Evolutionary conservation across 2,797 vertebrate genomes (phyloP), one percentile per base, ranked within the genome.

Genomic region (Nannoperca obscura): DNA sequence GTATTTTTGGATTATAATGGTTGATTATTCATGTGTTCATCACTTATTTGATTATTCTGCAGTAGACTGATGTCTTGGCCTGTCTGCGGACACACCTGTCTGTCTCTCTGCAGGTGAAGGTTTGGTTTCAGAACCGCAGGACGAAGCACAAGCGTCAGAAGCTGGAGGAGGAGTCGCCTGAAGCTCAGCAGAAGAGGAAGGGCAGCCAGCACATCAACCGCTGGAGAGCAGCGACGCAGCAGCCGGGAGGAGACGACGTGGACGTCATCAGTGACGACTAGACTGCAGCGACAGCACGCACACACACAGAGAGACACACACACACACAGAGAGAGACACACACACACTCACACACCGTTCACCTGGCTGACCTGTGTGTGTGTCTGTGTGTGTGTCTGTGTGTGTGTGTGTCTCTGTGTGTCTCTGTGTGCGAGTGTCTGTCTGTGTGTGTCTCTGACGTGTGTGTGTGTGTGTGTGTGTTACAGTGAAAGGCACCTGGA

Each of bases 101-200:
- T 13, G 2, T 40, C 38, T 72, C 11, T 54, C 2, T 34, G 30
- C 80, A 96, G 95, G 95, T 96, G 68, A 96, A 96, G 81, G 95
- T 96, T 0, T 96, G 95, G 95, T 96, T 96, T 68, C 96, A 96
- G 93, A 96, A 96, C 89, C 93, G 95, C 71, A 74, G 94, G 89
- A 96, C 96, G n/a, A 97, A 97, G 72, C 95, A 97, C 94, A 96
- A 97, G 84, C 92, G 96, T 14, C 96, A 97, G 90, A 97, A 97
- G 91, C 64, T 97, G 92, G 96, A 97, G 87, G 96, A 97, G n/a
- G 96, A 96, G 80, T 93, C 95, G 9, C 96, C 96, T 0, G 96
- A 96, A 8, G 90, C 94, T 1, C 95, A 92, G 86, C 95, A 95
- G 90, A 97, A 97, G 90, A 93, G 95, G 79, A 97, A 97, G 87